Percentiles rank a stretch among this genome's conserved stretches.
Conservation (phyloP, 2,113 vertebrate genomes). For the Albula goreensis region DNA sequence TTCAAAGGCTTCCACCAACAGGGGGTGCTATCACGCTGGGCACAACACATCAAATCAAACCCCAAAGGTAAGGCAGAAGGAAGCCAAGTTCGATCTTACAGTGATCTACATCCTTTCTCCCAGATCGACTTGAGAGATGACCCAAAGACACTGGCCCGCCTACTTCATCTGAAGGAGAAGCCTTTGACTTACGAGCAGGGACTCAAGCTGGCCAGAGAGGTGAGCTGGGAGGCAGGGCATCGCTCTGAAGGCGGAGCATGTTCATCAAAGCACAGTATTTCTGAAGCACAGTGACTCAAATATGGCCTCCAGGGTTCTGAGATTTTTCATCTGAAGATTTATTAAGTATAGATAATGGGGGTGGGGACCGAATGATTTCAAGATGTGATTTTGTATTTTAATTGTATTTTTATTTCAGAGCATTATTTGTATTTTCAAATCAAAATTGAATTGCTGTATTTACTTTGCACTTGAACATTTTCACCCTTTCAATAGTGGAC, state of each 20-base stretch:
- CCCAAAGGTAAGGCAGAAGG: not conserved
- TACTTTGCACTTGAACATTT: too few species aligned
- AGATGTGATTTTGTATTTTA: too few species aligned
- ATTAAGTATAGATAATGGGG: too few species aligned
- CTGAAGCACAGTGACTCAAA: not conserved
- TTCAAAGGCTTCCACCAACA: not conserved
- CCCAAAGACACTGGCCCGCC: conserved; percentile 83
- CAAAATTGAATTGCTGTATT: too few species aligned
- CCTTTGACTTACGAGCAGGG: conserved; percentile 84
- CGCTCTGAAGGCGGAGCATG: not conserved
- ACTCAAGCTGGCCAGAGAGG: conserved; percentile 83
- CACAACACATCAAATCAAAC: not conserved
- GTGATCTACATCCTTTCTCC: conserved; percentile 37
- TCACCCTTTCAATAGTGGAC: too few species aligned
- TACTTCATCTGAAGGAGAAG: conserved; percentile 87
- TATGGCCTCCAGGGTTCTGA: too few species aligned
- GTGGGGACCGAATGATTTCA: too few species aligned
- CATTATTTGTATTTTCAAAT: too few species aligned
- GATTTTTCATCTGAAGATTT: too few species aligned
- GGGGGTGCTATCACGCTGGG: not conserved
- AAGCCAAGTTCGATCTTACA: not conserved
- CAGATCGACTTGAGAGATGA: conserved; percentile 87
- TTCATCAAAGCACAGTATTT: not conserved
- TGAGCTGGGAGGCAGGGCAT: conserved; percentile 41
- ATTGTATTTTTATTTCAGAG: too few species aligned